Percentiles rank a stretch among this genome's conserved stretches.
Conservation (phyloP, 1,140 invertebrate species). For the Cyrtorhinus lividipennis region DNA sequence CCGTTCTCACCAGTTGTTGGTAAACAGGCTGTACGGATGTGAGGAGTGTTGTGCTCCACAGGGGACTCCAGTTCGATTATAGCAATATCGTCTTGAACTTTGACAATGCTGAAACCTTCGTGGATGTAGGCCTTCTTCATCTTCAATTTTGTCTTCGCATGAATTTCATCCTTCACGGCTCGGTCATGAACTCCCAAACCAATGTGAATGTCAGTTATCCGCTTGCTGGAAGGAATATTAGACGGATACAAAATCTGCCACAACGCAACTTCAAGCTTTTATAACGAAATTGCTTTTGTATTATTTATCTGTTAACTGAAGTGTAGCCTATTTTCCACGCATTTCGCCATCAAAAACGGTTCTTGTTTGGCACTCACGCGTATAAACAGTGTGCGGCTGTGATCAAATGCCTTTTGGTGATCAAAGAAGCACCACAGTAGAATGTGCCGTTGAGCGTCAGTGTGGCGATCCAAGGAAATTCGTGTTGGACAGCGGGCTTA, state of each 20-base stretch:
- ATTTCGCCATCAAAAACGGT: too few species aligned
- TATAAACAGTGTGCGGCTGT: slow-evolving; percentile 59
- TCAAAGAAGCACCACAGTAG: slow-evolving; percentile 56
- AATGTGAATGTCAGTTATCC: slow-evolving; percentile 42
- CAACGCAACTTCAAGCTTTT: neutral
- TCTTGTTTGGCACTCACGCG: too few species aligned
- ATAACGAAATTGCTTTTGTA: too few species aligned
- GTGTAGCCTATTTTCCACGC: too few species aligned
- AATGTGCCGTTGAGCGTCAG: slow-evolving; percentile 48
- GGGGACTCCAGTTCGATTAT: slow-evolving; percentile 45
- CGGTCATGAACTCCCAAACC: slow-evolving; percentile 58
- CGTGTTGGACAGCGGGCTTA: slow-evolving; percentile 43
- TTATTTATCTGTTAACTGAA: too few species aligned
- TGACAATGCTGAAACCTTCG: slow-evolving; percentile 47
- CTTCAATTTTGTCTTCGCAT: slow-evolving; percentile 32
- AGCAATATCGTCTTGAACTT: slow-evolving; percentile 70
- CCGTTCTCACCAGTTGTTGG: slow-evolving; percentile 30
- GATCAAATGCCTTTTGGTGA: slow-evolving; percentile 49
- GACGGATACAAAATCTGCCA: slow-evolving; percentile 19
- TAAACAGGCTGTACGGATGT: slow-evolving; percentile 53
- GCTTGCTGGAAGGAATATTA: slow-evolving; percentile 34
- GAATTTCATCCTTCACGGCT: slow-evolving; percentile 40
- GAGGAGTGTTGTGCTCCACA: slow-evolving; percentile 35
- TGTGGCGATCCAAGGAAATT: slow-evolving; percentile 59
- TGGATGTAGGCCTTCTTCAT: slow-evolving; percentile 48